A percentile compares a stretch with the other conserved stretches of the same genome.
Conservation (phyloP, 2,888 invertebrate genomes). For the Furcula furcula region DNA sequence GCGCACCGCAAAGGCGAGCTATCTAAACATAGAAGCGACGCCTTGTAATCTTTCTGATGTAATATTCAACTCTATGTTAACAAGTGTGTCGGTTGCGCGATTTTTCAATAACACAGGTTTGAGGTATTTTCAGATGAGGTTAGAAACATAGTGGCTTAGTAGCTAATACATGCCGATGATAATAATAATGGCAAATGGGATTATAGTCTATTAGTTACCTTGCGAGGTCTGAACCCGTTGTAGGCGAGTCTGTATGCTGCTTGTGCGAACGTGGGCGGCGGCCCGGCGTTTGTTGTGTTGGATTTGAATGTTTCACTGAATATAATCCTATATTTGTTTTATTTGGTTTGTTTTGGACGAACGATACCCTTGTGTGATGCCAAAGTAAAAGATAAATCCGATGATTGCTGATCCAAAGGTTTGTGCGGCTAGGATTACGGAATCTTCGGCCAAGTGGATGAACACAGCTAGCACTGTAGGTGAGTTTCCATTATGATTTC, state of each 20-base stretch:
- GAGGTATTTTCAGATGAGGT: conserved; percentile 61
- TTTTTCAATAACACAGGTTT: conserved; percentile 70
- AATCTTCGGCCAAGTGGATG: too few species aligned
- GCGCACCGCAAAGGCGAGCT: conserved; percentile 6
- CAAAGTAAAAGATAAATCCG: too few species aligned
- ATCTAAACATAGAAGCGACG: conserved; percentile 19
- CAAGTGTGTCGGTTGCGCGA: conserved; percentile 68
- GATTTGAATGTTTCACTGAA: conserved; percentile 78
- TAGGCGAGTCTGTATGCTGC: conserved; percentile 49
- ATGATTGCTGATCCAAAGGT: too few species aligned
- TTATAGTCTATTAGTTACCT: conserved; percentile 61
- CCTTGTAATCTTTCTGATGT: conserved; percentile 22
- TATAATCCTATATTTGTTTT: conserved; percentile 82
- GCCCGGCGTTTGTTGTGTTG: conserved; percentile 67
- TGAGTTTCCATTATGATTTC: too few species aligned
- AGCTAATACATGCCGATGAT: conserved; percentile 53
- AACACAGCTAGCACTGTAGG: too few species aligned
- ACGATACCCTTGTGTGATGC: conserved; percentile 22
- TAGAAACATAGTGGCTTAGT: conserved; percentile 67
- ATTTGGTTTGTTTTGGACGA: conserved; percentile 68
- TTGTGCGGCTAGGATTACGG: too few species aligned
- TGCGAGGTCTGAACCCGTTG: conserved; percentile 35
- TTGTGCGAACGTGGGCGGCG: conserved; percentile 55
- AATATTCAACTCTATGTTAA: conserved; percentile 46
- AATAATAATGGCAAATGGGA: conserved; percentile 62